Percentiles rank a stretch among this genome's conserved stretches.
phyloP scores from a whole-genome alignment of 2,113 vertebrate species.

The Gnathonemus longibarbis region DNA sequence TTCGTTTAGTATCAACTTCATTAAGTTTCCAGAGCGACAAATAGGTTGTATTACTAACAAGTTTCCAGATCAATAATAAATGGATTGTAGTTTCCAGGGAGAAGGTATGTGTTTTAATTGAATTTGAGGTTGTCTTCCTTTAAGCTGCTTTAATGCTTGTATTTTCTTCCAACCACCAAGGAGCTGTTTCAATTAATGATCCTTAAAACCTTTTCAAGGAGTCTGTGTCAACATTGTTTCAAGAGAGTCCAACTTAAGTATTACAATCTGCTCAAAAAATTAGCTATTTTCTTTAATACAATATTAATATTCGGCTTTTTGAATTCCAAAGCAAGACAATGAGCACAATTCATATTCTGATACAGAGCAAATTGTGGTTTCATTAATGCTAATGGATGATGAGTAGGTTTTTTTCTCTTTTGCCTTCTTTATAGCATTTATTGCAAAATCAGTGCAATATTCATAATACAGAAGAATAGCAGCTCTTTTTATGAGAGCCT shows the following conservation, averaged over 20 bases:
- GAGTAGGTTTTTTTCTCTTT: background rate
- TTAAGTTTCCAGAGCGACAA: background rate
- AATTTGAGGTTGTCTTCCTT: background rate
- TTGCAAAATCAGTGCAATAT: background rate
- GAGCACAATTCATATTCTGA: background rate
- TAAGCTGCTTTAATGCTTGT: background rate
- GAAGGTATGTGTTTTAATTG: background rate
- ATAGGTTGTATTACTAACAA: background rate
- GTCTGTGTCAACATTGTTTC: background rate
- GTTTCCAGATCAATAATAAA: background rate
- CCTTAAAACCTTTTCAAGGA: background rate
- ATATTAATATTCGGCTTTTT: background rate
- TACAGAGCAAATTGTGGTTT: background rate
- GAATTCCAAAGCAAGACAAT: background rate
- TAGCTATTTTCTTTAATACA: background rate
- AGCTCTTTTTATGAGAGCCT: background rate
- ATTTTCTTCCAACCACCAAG: background rate
- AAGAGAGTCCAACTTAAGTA: background rate
- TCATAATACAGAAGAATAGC: background rate
- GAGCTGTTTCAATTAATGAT: background rate
- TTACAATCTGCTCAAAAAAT: background rate
- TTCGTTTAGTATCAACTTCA: background rate
- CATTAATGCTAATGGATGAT: background rate
- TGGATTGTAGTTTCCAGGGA: background rate
- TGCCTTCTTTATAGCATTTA: background rate